These are phyloP conservation scores for Medauroidea extradentata DNA, from an alignment of 1,140 invertebrate species.

Conservation along the genomic window DNA sequence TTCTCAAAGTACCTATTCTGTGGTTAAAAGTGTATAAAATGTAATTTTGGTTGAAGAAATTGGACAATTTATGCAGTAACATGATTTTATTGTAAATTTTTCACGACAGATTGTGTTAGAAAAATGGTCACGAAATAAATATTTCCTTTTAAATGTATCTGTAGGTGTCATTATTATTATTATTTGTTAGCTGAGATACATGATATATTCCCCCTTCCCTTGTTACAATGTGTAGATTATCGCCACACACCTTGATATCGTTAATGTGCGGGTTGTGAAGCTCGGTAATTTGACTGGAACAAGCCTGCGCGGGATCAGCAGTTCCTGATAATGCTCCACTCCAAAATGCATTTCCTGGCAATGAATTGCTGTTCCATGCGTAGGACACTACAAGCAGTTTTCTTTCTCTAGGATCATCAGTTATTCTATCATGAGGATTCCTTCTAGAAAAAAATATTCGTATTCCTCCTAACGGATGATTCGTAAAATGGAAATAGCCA, in stretches of 20 bases:
- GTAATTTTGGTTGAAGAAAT: too few relatives aligned
- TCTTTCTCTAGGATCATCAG: constrained; percentile 11
- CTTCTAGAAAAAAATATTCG: constrained; percentile 41
- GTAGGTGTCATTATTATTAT: background rate
- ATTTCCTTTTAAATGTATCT: too few relatives aligned
- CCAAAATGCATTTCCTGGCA: constrained; percentile 50
- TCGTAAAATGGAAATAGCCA: too few relatives aligned
- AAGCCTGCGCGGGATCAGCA: constrained; percentile 59
- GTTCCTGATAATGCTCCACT: constrained; percentile 40
- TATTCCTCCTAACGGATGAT: background rate
- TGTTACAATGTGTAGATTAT: constrained; percentile 48
- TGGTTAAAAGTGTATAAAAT: too few relatives aligned
- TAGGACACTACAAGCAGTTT: constrained; percentile 60
- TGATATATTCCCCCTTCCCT: constrained; percentile 46
- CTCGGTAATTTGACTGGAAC: constrained; percentile 53
- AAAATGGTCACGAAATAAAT: too few relatives aligned
- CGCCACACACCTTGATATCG: constrained; percentile 38
- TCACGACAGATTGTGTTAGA: too few relatives aligned
- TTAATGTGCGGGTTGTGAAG: constrained; percentile 56
- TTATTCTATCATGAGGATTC: constrained; percentile 39
- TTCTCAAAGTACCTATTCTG: too few relatives aligned
- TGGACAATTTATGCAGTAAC: too few relatives aligned
- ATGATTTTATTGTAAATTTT: too few relatives aligned
- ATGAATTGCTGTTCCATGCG: constrained; percentile 62
- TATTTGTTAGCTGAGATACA: constrained; percentile 43